Evolutionary conservation across 2,888 invertebrate species (phyloP).

Genomic region (Spilarctia lutea): DNA sequence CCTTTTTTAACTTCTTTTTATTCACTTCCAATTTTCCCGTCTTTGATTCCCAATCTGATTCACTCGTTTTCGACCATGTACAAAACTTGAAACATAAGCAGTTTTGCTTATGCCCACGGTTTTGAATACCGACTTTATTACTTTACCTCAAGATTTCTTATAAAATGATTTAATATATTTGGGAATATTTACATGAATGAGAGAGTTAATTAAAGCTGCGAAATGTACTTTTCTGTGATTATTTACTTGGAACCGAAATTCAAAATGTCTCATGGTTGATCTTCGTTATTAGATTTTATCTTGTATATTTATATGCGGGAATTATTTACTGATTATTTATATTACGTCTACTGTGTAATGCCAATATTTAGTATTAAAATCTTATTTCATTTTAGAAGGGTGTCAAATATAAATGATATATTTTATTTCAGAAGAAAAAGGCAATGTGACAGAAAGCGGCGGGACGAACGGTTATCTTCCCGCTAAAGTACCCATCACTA

Average conservation of each 20-base stretch:
- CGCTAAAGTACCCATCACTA: slow-evolving; percentile 88
- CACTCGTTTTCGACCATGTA: neutral
- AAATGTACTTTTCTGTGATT: slow-evolving; percentile 6
- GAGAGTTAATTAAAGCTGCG: slow-evolving; percentile 1
- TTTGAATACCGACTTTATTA: neutral
- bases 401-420: slow-evolving; percentile 34
- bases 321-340: neutral
- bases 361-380: neutral
- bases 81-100: neutral
- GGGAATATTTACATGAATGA: neutral
- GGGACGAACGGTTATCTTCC: slow-evolving; percentile 82
- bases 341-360: neutral
- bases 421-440: slow-evolving; percentile 78
- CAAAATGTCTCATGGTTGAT: slow-evolving; percentile 3
- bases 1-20: neutral
- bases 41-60: neutral
- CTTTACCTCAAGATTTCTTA: neutral
- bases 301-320: neutral
- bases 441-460: slow-evolving; percentile 71
- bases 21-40: neutral
- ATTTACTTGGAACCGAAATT: neutral
- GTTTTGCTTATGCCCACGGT: neutral
- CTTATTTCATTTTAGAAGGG: neutral
- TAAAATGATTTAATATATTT: neutral
- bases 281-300: slow-evolving; percentile 12